Base-by-base conservation (phyloP, 2,888 invertebrate genomes). In the Achlya flavicornis region DNA sequence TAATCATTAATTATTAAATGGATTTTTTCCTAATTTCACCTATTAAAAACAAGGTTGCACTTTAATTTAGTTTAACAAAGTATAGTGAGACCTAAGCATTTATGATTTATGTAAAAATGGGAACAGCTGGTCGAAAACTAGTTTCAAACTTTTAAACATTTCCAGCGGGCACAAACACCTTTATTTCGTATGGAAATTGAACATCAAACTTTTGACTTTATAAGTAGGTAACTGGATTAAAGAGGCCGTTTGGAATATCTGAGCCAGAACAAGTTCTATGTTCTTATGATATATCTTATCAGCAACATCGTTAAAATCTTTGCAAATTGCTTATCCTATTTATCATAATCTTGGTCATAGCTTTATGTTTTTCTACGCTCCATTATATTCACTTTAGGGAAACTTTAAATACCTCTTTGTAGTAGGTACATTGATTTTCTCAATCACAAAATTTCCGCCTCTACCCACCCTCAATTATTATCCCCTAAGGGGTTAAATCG, bases 151-250 rank as follows among this genome's bases (percentile, higher is more conserved):
- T 63, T n/a, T 41, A 61, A 53, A 60, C 43, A 58, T 61, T 59
- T 59, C 57, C 41, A 19, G 19, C 53, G 19, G 53, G 1, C 59
- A 38, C 58, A 62, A 26, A 48, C 43, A 61, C 63, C 26, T 59
- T 38, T 57, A 59, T 63, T 57, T 61, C 59, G 62, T 61, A 64
- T 64, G 63, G 66, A 60, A 66, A 64, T 63, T 57, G 64, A 64
- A 57, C 61, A 63, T 33, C 19, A 66, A 66, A 66, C 63, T 66
- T 66, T 43, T 60, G 38, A 58, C 57, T 46, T 62, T 32, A 38
- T 57, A 63, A 61, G 53, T 59, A 63, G n/a, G 7, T 43, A 58
- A 19, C 53, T 53, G 19, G 53, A 53, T 53, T 53, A 53, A 53
- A 53, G 10, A 10, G 53, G 10, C 19, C 10, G 4, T 14, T 8